These are phyloP conservation scores for Hemitrygon akajei DNA, from an alignment of 2,797 vertebrate species.

Conservation along the genomic window DNA sequence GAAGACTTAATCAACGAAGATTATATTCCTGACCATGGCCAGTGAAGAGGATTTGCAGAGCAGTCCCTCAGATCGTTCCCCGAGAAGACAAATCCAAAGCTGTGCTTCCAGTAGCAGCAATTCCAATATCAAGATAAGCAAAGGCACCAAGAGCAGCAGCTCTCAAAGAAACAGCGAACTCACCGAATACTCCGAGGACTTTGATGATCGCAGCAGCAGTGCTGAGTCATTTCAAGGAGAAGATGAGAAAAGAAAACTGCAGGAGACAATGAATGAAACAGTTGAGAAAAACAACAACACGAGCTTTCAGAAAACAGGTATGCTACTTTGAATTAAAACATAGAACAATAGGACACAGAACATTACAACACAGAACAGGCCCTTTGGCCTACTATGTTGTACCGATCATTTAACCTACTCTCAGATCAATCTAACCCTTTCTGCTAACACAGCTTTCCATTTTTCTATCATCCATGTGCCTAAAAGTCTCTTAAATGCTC, in stretches of 20 bases:
- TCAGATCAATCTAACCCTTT: too few relatives aligned
- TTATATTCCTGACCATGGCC: not conserved
- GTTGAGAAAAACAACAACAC: not conserved
- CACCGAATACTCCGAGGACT: conserved; percentile 37
- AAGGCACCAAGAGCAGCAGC: not conserved
- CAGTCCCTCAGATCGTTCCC: not conserved
- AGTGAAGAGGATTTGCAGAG: not conserved
- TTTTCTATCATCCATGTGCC: too few relatives aligned
- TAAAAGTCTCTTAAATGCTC: too few relatives aligned
- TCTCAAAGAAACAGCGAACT: not conserved
- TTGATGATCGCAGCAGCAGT: conserved; percentile 36
- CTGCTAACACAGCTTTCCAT: too few relatives aligned
- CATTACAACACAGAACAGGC: too few relatives aligned
- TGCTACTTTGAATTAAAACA: not conserved
- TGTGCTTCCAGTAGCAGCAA: not conserved
- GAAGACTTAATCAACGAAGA: not conserved
- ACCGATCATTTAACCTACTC: too few relatives aligned
- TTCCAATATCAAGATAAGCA: conserved; percentile 12
- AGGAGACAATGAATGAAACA: not conserved
- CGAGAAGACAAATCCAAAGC: not conserved
- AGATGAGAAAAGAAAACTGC: not conserved
- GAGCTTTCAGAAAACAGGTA: not conserved
- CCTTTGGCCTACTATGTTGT: too few relatives aligned
- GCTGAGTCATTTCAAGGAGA: not conserved
- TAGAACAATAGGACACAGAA: too few relatives aligned